Conservation (phyloP, 2,888 invertebrate species). For the Hipparchia sbordonii region DNA sequence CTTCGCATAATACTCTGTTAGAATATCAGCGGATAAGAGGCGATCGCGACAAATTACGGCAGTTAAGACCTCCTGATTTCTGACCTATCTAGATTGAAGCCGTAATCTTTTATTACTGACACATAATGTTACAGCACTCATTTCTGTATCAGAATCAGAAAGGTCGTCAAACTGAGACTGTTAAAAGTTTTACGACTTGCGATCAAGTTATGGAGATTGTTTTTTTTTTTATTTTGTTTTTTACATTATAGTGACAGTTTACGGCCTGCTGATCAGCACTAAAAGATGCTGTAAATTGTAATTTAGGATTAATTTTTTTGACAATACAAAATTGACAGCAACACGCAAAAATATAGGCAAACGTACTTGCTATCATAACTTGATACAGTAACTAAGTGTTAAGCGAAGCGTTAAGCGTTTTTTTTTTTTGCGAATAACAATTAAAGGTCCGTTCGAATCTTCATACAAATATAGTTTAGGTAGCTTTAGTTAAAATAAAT, state of each 20-base stretch:
- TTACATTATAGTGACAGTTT: conserved; percentile 40
- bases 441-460: too few species aligned
- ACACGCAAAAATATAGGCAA: conserved; percentile 8
- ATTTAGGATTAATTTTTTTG: conserved; percentile 26
- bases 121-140: background rate
- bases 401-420: too few species aligned
- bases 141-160: conserved; percentile 16
- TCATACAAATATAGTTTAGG: too few species aligned
- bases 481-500: too few species aligned
- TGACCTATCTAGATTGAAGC: too few species aligned
- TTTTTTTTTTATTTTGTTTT: conserved; percentile 40
- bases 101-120: background rate
- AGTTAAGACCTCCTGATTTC: too few species aligned
- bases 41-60: too few species aligned
- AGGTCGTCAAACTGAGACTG: conserved; percentile 17
- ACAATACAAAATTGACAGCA: conserved; percentile 4
- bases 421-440: too few species aligned
- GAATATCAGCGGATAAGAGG: too few species aligned
- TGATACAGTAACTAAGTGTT: background rate
- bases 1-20: too few species aligned
- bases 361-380: conserved; percentile 13
- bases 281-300: conserved; percentile 28
- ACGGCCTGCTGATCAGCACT: conserved; percentile 33
- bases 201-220: conserved; percentile 41
- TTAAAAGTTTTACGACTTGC: conserved; percentile 39